These are phyloP conservation scores for Pycnomerus fuliginosus DNA, from an alignment of 2,888 invertebrate genomes.

Conservation along the genomic window DNA sequence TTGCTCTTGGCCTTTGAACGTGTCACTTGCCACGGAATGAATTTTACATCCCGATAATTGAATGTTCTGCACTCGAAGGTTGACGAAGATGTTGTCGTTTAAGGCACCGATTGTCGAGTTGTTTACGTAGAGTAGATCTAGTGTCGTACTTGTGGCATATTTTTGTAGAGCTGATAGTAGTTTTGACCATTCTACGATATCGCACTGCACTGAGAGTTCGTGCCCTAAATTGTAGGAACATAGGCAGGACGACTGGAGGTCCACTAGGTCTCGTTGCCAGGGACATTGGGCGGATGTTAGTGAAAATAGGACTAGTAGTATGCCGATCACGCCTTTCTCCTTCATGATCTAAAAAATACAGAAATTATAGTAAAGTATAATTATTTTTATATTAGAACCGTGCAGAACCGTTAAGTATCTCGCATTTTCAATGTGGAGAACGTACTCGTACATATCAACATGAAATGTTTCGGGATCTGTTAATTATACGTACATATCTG, in stretches of 20 bases:
- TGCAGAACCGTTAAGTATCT: constrained; percentile 15
- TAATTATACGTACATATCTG: too few species aligned
- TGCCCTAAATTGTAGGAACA: constrained; percentile 85
- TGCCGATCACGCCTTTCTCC: constrained; percentile 33
- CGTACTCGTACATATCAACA: too few species aligned
- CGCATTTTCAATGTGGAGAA: too few species aligned
- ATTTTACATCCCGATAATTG: constrained; percentile 84
- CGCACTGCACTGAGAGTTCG: constrained; percentile 87
- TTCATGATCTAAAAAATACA: constrained; percentile 45
- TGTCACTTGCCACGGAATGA: constrained; percentile 65
- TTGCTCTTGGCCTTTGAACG: constrained; percentile 81
- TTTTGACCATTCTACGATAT: constrained; percentile 78
- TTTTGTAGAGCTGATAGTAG: constrained; percentile 73
- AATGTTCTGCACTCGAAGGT: constrained; percentile 75
- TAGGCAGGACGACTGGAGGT: constrained; percentile 80
- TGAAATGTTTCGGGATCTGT: too few species aligned
- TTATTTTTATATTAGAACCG: constrained; percentile 14
- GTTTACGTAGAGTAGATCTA: constrained; percentile 86
- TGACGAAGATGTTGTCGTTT: constrained; percentile 66
- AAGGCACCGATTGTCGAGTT: constrained; percentile 77
- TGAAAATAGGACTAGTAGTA: constrained; percentile 38
- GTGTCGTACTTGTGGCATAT: constrained; percentile 64
- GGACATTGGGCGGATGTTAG: constrained; percentile 71
- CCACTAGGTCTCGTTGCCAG: constrained; percentile 74
- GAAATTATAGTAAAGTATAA: too few species aligned